Conservation (phyloP, 2,113 vertebrate genomes). For the Mola mola region DNA sequence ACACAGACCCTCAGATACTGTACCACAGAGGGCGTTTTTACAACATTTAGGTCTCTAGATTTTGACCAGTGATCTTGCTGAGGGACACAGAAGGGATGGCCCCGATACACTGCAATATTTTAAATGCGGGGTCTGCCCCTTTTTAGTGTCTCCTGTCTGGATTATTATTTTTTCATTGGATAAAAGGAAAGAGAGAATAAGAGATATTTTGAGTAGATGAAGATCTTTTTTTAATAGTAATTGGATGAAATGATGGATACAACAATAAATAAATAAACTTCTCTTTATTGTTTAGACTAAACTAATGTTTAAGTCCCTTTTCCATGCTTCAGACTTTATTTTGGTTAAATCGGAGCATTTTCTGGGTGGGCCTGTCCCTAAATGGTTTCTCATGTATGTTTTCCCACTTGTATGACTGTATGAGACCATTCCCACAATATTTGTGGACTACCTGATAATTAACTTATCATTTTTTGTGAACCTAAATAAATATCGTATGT, state of each 20-base stretch:
- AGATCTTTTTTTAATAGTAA: constrained; percentile 35
- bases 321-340: constrained; percentile 76
- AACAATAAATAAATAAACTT: constrained; percentile 58
- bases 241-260: constrained; percentile 46
- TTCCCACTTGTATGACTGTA: constrained; percentile 83
- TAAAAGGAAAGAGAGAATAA: constrained; percentile 40
- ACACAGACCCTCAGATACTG: constrained; percentile 35
- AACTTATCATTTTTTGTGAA: constrained; percentile 91
- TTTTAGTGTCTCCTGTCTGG: constrained; percentile 53
- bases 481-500: constrained; percentile 91
- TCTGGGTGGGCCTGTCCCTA: constrained; percentile 81
- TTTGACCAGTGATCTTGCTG: constrained; percentile 32
- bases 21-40: constrained; percentile 45
- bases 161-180: constrained; percentile 53
- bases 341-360: constrained; percentile 77
- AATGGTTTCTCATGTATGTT: constrained; percentile 83
- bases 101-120: constrained; percentile 73
- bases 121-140: constrained; percentile 68
- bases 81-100: constrained; percentile 53
- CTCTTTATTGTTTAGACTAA: constrained; percentile 65
- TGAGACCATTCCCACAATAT: constrained; percentile 90
- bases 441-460: constrained; percentile 91
- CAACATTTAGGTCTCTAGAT: constrained; percentile 45
- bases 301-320: constrained; percentile 66
- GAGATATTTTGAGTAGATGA: constrained; percentile 69